These are phyloP conservation scores for Chrysina gloriosa DNA, from an alignment of 2,888 invertebrate species.

Conservation along the genomic window DNA sequence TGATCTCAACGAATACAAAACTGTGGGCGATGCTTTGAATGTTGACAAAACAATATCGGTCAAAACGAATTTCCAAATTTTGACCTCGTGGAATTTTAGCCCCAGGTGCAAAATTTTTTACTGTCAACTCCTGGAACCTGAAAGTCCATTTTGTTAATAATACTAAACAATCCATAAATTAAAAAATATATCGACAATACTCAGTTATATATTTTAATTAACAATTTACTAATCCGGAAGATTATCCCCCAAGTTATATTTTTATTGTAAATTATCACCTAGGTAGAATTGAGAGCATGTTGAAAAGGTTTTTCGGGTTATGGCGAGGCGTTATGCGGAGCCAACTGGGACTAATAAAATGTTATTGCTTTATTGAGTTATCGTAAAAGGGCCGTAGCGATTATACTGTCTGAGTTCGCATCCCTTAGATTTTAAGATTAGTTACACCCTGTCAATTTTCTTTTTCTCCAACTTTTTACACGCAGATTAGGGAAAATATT, in stretches of 20 bases:
- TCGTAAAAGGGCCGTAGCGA: constrained; percentile 44
- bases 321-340: constrained; percentile 47
- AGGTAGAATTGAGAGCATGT: constrained; percentile 24
- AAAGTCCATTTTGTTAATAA: no score
- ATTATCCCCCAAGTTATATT: constrained; percentile 6
- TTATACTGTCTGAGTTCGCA: constrained; percentile 30
- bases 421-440: constrained; percentile 36
- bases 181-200: neutral
- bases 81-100: no score
- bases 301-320: constrained; percentile 37
- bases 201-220: neutral
- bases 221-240: neutral
- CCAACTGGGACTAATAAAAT: constrained; percentile 54
- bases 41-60: no score
- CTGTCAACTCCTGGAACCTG: no score
- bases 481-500: constrained; percentile 23
- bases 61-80: no score
- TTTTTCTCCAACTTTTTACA: constrained; percentile 6
- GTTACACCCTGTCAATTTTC: constrained; percentile 33
- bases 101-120: no score
- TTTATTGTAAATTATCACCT: constrained; percentile 30
- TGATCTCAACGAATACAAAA: no score
- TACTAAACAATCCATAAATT: neutral
- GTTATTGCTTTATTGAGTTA: constrained; percentile 55
- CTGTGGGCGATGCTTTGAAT: no score